These are phyloP conservation scores for Thymallus thymallus DNA, from an alignment of 2,113 vertebrate species.

Conservation along the genomic window DNA sequence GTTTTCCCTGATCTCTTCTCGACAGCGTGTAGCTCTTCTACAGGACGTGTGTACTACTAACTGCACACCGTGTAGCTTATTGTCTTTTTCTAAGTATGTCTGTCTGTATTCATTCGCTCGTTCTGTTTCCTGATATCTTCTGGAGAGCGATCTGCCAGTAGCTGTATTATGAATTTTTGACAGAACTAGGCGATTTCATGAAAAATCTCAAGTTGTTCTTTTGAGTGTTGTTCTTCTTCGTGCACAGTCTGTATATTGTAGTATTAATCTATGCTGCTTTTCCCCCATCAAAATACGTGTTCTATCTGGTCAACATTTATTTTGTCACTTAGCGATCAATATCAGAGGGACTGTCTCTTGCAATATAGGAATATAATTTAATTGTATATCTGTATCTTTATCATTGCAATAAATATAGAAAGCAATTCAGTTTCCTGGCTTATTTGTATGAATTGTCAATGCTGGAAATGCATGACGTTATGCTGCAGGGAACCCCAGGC, in stretches of 20 bases:
- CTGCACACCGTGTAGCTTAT: slow-evolving; percentile 22
- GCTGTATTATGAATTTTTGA: slow-evolving; percentile 42
- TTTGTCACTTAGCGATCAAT: slow-evolving; percentile 60
- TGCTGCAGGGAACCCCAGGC: no score
- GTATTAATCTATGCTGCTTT: slow-evolving; percentile 70
- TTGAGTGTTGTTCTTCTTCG: slow-evolving; percentile 49
- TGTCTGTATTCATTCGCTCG: background rate
- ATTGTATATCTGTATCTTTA: slow-evolving; percentile 77
- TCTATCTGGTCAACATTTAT: slow-evolving; percentile 58
- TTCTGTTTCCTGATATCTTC: slow-evolving; percentile 4
- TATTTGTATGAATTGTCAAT: slow-evolving; percentile 14
- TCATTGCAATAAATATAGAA: slow-evolving; percentile 79
- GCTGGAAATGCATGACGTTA: no score
- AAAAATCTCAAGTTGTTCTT: slow-evolving; percentile 48
- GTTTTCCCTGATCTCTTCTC: background rate
- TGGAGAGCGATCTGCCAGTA: slow-evolving; percentile 40
- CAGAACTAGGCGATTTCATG: slow-evolving; percentile 37
- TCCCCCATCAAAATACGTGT: slow-evolving; percentile 58
- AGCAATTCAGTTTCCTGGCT: slow-evolving; percentile 23
- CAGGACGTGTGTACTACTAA: slow-evolving; percentile 3
- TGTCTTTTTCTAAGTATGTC: background rate
- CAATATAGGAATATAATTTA: slow-evolving; percentile 77
- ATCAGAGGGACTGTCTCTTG: slow-evolving; percentile 67
- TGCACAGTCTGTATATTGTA: slow-evolving; percentile 69
- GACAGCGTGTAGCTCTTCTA: background rate